These are phyloP conservation scores for Macrocentrus cingulum DNA, from an alignment of 1,140 invertebrate genomes.

Conservation along the genomic window DNA sequence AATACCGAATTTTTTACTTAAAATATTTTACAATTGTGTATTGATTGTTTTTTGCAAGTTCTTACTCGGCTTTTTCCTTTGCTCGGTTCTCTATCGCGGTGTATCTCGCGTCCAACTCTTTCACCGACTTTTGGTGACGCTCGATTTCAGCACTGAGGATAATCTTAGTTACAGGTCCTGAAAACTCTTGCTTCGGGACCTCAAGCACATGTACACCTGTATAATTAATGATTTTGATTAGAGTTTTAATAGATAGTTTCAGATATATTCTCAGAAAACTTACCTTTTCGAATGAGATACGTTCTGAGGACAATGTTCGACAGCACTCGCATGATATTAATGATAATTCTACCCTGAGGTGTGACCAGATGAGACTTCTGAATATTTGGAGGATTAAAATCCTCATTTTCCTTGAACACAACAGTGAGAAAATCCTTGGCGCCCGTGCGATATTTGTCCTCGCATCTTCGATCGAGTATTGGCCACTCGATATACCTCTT, in stretches of 20 bases:
- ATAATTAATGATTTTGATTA: background rate
- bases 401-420: conserved; percentile 42
- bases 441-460: conserved; percentile 53
- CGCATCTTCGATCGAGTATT: conserved; percentile 54
- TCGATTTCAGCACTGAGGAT: background rate
- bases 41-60: background rate
- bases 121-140: background rate
- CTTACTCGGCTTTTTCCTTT: background rate
- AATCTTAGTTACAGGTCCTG: background rate
- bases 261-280: background rate
- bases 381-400: conserved; percentile 41
- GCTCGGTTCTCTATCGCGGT: background rate
- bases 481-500: conserved; percentile 58
- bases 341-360: conserved; percentile 44
- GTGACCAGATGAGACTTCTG: conserved; percentile 40
- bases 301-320: conserved; percentile 38
- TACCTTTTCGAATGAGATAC: conserved; percentile 28
- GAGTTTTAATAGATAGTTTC: background rate
- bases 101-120: background rate
- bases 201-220: background rate
- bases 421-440: conserved; percentile 40
- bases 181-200: background rate
- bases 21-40: too few species aligned
- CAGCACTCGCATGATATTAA: conserved; percentile 46
- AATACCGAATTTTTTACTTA: background rate